Conservation (phyloP, 2,113 vertebrate genomes). For the Delphinapterus leucas region DNA sequence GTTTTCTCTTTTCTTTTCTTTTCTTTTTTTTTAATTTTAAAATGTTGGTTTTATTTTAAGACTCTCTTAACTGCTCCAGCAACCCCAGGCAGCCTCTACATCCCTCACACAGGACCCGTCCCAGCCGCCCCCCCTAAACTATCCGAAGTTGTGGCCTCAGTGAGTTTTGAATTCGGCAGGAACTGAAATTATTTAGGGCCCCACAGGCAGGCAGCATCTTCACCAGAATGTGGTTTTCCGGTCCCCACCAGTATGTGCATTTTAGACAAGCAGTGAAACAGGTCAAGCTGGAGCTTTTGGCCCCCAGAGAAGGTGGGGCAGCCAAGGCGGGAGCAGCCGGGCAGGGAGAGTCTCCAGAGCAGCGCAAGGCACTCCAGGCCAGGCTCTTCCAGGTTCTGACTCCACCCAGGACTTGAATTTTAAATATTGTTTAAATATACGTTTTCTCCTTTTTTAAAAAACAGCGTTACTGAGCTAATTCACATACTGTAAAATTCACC, state of each 20-base stretch:
- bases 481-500: background rate
- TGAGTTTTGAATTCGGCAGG: background rate
- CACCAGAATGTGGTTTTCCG: background rate
- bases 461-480: background rate
- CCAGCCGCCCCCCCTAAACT: background rate
- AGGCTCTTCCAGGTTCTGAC: background rate
- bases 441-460: background rate
- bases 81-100: background rate
- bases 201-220: background rate
- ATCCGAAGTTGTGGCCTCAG: background rate
- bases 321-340: background rate
- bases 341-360: too few species aligned
- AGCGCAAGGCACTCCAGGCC: too few species aligned
- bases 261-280: background rate
- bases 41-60: background rate
- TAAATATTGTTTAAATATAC: background rate
- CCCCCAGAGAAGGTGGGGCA: fast-evolving
- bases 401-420: background rate
- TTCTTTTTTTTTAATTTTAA: background rate
- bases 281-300: too few species aligned
- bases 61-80: background rate
- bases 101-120: too few species aligned
- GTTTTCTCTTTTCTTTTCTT: too few species aligned
- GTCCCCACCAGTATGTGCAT: background rate
- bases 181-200: background rate